Conservation (phyloP, 1,140 invertebrate species). For the Drosophila tropicalis region DNA sequence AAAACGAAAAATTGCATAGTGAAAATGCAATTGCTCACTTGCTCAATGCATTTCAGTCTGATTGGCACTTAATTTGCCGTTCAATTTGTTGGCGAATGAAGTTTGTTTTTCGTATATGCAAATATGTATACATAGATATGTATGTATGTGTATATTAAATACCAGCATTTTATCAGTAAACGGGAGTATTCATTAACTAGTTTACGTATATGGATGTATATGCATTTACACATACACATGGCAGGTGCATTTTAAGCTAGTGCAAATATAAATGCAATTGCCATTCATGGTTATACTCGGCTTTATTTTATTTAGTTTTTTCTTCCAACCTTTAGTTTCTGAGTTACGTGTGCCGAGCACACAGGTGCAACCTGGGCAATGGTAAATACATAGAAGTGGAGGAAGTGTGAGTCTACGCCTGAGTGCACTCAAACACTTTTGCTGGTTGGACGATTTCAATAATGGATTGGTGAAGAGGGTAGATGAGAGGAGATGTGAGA, state of each 20-base stretch:
- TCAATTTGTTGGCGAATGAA: constrained; percentile 26
- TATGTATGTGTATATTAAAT: constrained; percentile 27
- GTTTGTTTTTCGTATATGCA: constrained; percentile 22
- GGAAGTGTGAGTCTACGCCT: constrained; percentile 45
- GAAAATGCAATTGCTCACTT: constrained; percentile 11
- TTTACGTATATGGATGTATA: too few relatives aligned
- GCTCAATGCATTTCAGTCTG: constrained; percentile 34
- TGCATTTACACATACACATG: neutral
- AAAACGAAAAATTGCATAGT: constrained; percentile 17
- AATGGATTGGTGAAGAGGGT: constrained; percentile 48
- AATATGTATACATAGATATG: neutral
- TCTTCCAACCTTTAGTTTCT: constrained; percentile 18
- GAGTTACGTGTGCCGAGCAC: constrained; percentile 34
- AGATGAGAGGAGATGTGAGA: neutral
- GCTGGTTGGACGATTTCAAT: constrained; percentile 71
- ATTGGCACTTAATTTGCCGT: constrained; percentile 66
- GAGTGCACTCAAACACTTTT: constrained; percentile 78
- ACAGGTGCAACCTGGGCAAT: constrained; percentile 26
- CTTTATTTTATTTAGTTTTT: neutral
- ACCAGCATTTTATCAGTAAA: constrained; percentile 18
- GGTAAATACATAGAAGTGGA: constrained; percentile 8
- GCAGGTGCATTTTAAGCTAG: constrained; percentile 33
- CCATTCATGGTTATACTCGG: constrained; percentile 34
- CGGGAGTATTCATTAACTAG: constrained; percentile 39
- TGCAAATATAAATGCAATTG: constrained; percentile 50